These are phyloP conservation scores for Mya arenaria DNA, from an alignment of 1,140 invertebrate genomes.

Conservation along the genomic window DNA sequence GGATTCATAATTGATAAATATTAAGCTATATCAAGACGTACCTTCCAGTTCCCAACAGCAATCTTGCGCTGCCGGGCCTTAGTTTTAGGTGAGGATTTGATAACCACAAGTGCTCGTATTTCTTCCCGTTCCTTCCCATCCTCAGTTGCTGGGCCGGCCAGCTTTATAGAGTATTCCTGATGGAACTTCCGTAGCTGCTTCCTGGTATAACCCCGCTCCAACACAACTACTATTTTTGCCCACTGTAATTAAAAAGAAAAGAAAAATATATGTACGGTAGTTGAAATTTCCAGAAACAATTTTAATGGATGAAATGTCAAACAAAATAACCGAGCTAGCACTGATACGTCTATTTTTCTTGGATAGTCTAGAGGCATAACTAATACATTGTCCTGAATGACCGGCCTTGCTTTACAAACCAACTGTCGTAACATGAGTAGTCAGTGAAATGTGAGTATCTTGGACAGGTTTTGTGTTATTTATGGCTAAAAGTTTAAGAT, in stretches of 20 bases:
- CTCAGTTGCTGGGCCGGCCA: conserved; percentile 83
- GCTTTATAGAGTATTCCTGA: conserved; percentile 96
- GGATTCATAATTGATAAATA: no score
- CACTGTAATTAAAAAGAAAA: conserved; percentile 85
- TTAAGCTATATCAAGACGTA: conserved; percentile 57
- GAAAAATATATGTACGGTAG: neutral
- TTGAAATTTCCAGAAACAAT: no score
- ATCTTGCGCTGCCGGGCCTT: conserved; percentile 97
- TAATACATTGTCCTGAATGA: no score
- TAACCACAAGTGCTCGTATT: conserved; percentile 95
- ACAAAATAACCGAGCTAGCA: no score
- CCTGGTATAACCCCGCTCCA: conserved; percentile 95
- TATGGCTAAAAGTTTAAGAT: no score
- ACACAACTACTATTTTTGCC: conserved; percentile 98
- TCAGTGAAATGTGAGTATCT: no score
- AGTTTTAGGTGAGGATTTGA: conserved; percentile 98
- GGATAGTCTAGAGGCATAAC: no score
- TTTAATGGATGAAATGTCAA: no score
- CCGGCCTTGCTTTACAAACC: no score
- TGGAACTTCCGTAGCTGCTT: conserved; percentile 94
- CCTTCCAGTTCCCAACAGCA: conserved; percentile 99
- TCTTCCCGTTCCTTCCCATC: conserved; percentile 82
- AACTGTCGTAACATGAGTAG: no score
- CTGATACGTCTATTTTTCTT: no score
- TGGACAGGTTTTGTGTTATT: no score